A percentile compares a stretch with the other conserved stretches of the same genome.
Conservation (phyloP, 2,797 vertebrate genomes). For the Vireo griseus region DNA sequence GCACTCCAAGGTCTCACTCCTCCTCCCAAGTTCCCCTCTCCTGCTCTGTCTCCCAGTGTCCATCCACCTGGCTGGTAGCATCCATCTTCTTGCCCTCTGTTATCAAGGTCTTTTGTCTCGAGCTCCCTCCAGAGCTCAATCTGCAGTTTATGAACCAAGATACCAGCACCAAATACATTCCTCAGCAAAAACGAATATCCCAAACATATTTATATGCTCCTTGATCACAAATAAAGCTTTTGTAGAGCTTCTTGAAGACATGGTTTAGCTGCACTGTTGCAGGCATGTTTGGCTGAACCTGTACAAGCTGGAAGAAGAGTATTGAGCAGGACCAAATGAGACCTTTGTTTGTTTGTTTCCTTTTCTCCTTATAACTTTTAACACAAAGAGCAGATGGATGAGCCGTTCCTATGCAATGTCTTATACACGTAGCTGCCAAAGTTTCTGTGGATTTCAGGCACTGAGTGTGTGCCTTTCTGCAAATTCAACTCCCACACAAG, state of each 20-base stretch:
- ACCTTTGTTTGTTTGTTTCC: rapidly evolving
- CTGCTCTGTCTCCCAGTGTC: neutral
- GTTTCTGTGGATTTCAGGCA: neutral
- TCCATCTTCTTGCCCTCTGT: rapidly evolving
- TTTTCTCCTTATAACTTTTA: neutral
- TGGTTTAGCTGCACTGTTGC: neutral
- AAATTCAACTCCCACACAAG: neutral
- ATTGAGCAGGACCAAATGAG: neutral
- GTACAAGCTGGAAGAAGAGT: neutral
- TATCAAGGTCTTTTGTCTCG: neutral
- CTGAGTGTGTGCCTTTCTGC: neutral
- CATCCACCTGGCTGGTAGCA: neutral
- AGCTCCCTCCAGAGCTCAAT: neutral
- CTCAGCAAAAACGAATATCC: neutral
- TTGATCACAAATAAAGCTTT: neutral
- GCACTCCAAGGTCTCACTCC: neutral
- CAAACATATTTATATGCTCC: rapidly evolving
- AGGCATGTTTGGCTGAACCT: neutral
- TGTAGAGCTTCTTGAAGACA: neutral
- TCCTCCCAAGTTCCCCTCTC: rapidly evolving
- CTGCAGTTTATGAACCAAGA: no score
- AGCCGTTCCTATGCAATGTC: neutral
- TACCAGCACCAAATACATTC: neutral
- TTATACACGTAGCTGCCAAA: rapidly evolving
- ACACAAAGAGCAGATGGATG: neutral